Evolutionary conservation across 2,888 invertebrate genomes (phyloP).

Genomic region (Epistrophe grossulariae): DNA sequence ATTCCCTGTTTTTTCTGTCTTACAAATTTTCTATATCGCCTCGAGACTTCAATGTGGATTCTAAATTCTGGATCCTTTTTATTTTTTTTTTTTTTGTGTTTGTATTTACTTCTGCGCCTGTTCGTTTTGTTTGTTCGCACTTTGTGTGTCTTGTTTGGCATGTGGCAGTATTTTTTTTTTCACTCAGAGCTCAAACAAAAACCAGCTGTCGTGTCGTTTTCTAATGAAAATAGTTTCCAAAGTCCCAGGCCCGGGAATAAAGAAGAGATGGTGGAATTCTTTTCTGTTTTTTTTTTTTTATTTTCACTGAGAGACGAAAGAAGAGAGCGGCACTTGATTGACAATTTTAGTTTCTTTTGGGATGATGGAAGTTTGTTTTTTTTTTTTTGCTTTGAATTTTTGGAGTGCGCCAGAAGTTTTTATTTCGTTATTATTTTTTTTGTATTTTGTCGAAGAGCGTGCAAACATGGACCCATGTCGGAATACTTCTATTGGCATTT

Average conservation of each 20-base stretch:
- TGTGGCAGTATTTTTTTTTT: constrained; percentile 47
- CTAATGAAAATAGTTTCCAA: constrained; percentile 72
- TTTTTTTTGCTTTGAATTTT: constrained; percentile 27
- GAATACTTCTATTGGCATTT: constrained; percentile 41
- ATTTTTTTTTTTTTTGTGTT: neutral
- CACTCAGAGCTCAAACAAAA: constrained; percentile 37
- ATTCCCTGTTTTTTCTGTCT: constrained; percentile 8
- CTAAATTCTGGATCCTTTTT: constrained; percentile 39
- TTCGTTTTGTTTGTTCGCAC: constrained; percentile 70
- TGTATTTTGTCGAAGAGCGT: constrained; percentile 38
- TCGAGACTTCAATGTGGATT: constrained; percentile 17
- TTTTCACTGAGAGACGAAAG: neutral
- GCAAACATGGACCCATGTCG: constrained; percentile 35
- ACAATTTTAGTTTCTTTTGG: constrained; percentile 64
- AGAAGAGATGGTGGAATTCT: constrained; percentile 18
- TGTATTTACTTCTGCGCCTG: constrained; percentile 45
- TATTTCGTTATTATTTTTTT: constrained; percentile 2
- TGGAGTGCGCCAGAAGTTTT: constrained; percentile 55
- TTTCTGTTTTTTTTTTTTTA: constrained; percentile 19
- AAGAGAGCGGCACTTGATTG: constrained; percentile 62
- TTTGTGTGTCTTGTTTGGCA: constrained; percentile 61
- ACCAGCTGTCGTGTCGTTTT: constrained; percentile 61
- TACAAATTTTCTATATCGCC: constrained; percentile 31
- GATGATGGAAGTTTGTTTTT: constrained; percentile 24
- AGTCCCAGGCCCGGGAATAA: neutral